Evolutionary conservation across 2,113 vertebrate genomes (phyloP).

Genomic region (Gadus macrocephalus): DNA sequence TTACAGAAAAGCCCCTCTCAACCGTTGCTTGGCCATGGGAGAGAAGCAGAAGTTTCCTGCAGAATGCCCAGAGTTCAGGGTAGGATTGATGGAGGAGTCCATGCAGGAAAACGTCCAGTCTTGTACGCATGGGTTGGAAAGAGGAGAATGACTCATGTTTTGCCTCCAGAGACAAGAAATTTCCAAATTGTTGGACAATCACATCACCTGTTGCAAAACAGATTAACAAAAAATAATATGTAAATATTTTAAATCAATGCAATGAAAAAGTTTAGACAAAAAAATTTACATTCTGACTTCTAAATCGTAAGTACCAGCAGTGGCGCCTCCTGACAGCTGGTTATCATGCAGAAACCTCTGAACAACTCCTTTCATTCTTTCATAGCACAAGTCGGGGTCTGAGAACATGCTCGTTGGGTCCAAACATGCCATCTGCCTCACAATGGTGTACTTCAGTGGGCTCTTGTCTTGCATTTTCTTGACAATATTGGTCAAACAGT

Average conservation of each 20-base stretch:
- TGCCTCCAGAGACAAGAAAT: neutral
- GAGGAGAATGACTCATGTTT: constrained; percentile 4
- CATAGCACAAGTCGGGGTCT: neutral
- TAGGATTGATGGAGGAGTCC: constrained; percentile 9
- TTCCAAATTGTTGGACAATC: constrained; percentile 7
- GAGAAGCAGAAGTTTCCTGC: constrained; percentile 5
- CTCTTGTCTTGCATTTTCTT: constrained; percentile 16
- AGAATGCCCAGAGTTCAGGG: constrained; percentile 12
- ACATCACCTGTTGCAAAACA: constrained; percentile 16
- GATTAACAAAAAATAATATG: neutral
- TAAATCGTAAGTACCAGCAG: constrained; percentile 12
- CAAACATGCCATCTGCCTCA: constrained; percentile 19
- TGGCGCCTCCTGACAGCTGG: too few species aligned
- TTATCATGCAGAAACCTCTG: constrained; percentile 27
- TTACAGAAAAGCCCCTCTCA: constrained; percentile 8
- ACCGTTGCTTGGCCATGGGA: too few species aligned
- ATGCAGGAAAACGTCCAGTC: constrained; percentile 20
- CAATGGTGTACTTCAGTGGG: constrained; percentile 16
- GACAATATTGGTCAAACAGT: constrained; percentile 4
- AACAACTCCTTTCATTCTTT: constrained; percentile 1
- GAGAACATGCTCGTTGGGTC: constrained; percentile 12
- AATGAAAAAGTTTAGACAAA: too few species aligned
- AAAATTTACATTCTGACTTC: neutral
- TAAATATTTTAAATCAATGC: neutral
- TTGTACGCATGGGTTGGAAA: constrained; percentile 12